phyloP scores from a whole-genome alignment of 1,140 invertebrate genomes.

The Rhyzopertha dominica region DNA sequence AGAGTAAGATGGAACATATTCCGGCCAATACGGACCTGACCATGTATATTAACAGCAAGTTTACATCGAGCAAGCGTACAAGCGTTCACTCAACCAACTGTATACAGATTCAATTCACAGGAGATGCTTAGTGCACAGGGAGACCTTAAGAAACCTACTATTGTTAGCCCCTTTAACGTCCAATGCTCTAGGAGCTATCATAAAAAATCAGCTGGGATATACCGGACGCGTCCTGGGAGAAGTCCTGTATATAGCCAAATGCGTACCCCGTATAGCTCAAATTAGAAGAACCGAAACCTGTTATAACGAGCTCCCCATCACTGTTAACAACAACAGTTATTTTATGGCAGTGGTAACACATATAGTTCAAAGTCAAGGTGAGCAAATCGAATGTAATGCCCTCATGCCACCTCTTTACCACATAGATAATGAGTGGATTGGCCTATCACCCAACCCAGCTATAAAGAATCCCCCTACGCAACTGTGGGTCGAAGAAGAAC shows the following conservation, averaged over 20 bases:
- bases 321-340: too few relatives aligned
- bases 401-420: constrained; percentile 7
- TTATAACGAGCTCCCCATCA: constrained; percentile 8
- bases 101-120: constrained; percentile 2
- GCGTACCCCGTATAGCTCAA: neutral
- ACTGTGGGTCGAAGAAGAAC: too few relatives aligned
- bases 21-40: too few relatives aligned
- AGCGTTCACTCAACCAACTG: neutral
- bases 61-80: neutral
- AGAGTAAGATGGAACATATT: too few relatives aligned
- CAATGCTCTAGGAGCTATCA: neutral
- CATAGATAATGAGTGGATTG: too few relatives aligned
- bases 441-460: too few relatives aligned
- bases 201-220: constrained; percentile 5
- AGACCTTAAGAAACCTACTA: constrained; percentile 7
- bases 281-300: constrained; percentile 3
- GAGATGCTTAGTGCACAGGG: constrained; percentile 4
- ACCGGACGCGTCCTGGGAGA: constrained; percentile 5
- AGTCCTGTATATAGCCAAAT: constrained; percentile 7
- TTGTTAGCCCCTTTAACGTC: constrained; percentile 4
- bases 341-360: constrained; percentile 6
- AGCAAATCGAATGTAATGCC: too few relatives aligned
- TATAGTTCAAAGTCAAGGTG: constrained; percentile 7
- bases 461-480: too few relatives aligned
- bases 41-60: too few relatives aligned